phyloP scores from a whole-genome alignment of 2,113 vertebrate genomes.

The Fukomys damarensis region DNA sequence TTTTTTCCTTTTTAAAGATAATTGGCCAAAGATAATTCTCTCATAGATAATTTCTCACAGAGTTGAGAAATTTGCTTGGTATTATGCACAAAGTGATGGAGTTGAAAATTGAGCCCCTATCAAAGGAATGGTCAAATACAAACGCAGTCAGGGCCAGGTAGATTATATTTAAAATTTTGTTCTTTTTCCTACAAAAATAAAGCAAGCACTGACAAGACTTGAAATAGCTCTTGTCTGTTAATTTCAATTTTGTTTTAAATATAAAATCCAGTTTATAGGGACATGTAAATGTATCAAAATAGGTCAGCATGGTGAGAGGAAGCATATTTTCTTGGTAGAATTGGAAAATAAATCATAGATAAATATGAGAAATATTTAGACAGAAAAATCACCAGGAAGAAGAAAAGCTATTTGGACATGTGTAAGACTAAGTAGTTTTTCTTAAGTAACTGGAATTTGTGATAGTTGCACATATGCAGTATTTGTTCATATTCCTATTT shows the following conservation, averaged over 20 bases:
- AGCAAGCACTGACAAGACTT: neutral
- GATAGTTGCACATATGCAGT: neutral
- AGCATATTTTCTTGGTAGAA: neutral
- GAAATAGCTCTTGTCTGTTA: neutral
- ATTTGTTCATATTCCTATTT: conserved; percentile 6
- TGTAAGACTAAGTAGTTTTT: neutral
- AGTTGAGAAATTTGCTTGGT: neutral
- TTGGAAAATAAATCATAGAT: neutral
- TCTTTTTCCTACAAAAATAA: neutral
- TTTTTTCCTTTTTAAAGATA: neutral
- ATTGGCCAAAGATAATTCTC: neutral
- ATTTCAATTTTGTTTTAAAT: neutral
- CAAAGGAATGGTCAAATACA: neutral
- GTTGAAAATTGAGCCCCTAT: neutral
- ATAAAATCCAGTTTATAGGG: neutral
- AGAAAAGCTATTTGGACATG: neutral
- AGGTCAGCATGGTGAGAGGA: neutral
- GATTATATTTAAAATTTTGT: neutral
- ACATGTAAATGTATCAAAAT: neutral
- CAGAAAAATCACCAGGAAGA: neutral
- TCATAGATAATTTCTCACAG: neutral
- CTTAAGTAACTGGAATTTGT: conserved; percentile 27
- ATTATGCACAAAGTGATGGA: neutral
- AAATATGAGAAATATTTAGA: neutral
- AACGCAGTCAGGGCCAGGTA: too few relatives aligned